These are phyloP conservation scores for Taenioides sp. DNA, from an alignment of 2,797 vertebrate species.

Conservation along the genomic window DNA sequence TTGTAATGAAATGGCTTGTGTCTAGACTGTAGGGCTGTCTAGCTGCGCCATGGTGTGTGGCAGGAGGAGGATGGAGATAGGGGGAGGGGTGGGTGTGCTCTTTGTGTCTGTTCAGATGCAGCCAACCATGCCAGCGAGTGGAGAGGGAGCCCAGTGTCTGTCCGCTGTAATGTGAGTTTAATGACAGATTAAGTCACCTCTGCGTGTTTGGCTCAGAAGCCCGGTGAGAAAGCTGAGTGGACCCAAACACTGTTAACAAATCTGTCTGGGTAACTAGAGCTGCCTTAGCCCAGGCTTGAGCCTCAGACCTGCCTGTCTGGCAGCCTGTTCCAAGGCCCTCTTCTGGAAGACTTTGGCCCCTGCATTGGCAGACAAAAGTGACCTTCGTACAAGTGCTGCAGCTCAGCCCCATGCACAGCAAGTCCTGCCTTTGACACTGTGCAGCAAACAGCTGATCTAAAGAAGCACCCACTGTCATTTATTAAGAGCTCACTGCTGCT, in stretches of 20 bases:
- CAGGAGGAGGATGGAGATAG: slow-evolving; percentile 64
- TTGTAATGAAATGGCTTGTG: slow-evolving; percentile 75
- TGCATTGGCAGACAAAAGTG: slow-evolving; percentile 70
- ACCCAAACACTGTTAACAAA: slow-evolving; percentile 85
- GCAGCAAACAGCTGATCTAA: slow-evolving; percentile 32
- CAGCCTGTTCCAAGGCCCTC: slow-evolving; percentile 71
- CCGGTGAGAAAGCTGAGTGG: slow-evolving; percentile 74
- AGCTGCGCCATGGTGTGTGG: slow-evolving; percentile 75
- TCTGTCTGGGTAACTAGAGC: slow-evolving; percentile 82
- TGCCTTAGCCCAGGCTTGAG: slow-evolving; percentile 69
- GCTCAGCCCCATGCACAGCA: slow-evolving; percentile 34
- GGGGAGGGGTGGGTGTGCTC: slow-evolving; percentile 45
- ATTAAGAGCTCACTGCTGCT: slow-evolving; percentile 27
- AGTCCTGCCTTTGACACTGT: slow-evolving; percentile 28
- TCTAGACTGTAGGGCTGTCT: slow-evolving; percentile 72
- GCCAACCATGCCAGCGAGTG: slow-evolving; percentile 74
- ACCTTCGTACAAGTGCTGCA: slow-evolving; percentile 65
- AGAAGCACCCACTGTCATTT: slow-evolving; percentile 26
- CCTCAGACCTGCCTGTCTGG: slow-evolving; percentile 71
- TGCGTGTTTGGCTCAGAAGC: slow-evolving; percentile 73
- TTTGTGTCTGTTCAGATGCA: slow-evolving; percentile 74
- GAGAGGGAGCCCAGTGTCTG: slow-evolving; percentile 74
- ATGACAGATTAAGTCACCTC: slow-evolving; percentile 85
- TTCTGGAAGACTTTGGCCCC: slow-evolving; percentile 72
- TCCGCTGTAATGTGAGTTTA: slow-evolving; percentile 82